Evolutionary conservation across 2,113 vertebrate species (phyloP), one percentile per base, ranked within the genome.

Genomic region (Platysternon megacephalum): DNA sequence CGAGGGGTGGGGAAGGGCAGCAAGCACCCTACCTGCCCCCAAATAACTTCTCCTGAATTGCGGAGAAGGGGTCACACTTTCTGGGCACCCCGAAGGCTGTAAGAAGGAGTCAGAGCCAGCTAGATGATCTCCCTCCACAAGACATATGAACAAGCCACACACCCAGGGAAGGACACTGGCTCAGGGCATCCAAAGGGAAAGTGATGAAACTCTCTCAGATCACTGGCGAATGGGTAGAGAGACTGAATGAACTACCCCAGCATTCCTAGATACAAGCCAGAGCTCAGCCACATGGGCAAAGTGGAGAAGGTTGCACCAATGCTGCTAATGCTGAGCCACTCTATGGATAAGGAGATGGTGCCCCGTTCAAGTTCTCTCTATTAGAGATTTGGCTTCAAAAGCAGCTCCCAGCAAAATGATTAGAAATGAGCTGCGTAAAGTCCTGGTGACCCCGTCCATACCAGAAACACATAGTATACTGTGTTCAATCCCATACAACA

Each of bases 401-500:
- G 21, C 39, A 74, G 39, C 39, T 74, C 39, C n/a, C 72, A 74
- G 11, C 11, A 42, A 39, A 74, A 74, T 22, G 22, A 26, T 24
- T 42, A 9, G 24, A 61, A 94, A 74, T 1, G 4, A 84, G 82
- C 48, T 11, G 8, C 1, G 14, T 3, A 65, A 93, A 78, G 10
- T 5, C 55, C 44, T 51, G 1, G 0, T 32, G 85, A 19, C 3
- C 19, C 3, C 32, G 3, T 16, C 35, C 29, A 48, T 61, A 6
- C 1, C 11, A 79, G 90, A 14, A 8, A 32, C 55, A 44, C 44
- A 32, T 19, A 29, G 11, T 0, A 39, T 72, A 29, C 28, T 61
- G 1, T 42, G 11, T 13, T 42, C 6, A 26, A 11, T 10, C 1
- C 10, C 16, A 44, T 12, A 11, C 6, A n/a, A n/a, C 5, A 3